These are phyloP conservation scores for Drosophila murphyi DNA, from an alignment of 1,140 invertebrate genomes.

Conservation along the genomic window DNA sequence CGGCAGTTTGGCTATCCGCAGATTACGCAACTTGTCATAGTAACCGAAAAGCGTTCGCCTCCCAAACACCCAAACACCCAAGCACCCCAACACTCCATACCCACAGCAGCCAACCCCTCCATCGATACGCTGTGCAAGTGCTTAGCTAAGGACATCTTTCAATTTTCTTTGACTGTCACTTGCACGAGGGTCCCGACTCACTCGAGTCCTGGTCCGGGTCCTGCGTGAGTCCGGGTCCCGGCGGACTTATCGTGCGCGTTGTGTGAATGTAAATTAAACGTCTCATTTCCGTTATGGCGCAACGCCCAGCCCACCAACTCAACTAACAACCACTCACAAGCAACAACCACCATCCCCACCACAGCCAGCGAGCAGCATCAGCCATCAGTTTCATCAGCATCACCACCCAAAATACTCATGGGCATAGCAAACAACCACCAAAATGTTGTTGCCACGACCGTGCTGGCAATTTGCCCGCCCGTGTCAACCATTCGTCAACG, in stretches of 20 bases:
- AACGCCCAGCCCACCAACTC: conserved; percentile 22
- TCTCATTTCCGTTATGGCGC: conserved; percentile 77
- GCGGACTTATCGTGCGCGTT: conserved; percentile 50
- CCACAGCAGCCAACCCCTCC: neutral
- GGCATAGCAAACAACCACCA: conserved; percentile 53
- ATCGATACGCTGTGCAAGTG: neutral
- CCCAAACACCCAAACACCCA: neutral
- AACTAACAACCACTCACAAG: conserved; percentile 14
- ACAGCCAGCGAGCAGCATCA: neutral
- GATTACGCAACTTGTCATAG: conserved; percentile 13
- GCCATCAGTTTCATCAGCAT: conserved; percentile 1
- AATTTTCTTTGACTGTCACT: conserved; percentile 68
- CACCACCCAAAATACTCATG: conserved; percentile 17
- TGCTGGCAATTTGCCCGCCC: conserved; percentile 31
- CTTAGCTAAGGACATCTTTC: conserved; percentile 32
- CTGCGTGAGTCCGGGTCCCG: conserved; percentile 1
- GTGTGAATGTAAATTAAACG: conserved; percentile 81
- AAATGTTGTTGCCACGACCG: conserved; percentile 33
- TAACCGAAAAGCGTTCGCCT: neutral
- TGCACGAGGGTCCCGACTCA: conserved; percentile 41
- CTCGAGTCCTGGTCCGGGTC: neutral
- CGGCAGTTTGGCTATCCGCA: neutral
- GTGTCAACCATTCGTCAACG: conserved; percentile 76
- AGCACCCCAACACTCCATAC: neutral
- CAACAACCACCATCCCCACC: conserved; percentile 46